Percentiles rank a stretch among this genome's conserved stretches.
These are phyloP conservation scores for Heliangelus exortis DNA, from an alignment of 2,797 vertebrate species.

Conservation along the genomic window DNA sequence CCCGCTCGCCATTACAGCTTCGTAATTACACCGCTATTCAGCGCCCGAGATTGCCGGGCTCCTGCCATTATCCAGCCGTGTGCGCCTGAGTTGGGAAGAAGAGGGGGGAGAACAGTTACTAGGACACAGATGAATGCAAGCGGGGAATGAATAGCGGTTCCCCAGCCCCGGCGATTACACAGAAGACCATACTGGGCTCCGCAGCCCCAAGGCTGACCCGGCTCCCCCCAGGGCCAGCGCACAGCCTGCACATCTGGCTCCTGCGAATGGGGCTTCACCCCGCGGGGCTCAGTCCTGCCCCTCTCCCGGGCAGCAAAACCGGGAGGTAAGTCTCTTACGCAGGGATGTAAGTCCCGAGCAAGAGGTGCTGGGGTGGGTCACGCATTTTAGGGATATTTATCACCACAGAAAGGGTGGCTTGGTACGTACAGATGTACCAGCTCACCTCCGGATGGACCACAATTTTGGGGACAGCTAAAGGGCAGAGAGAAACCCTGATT, in stretches of 20 bases:
- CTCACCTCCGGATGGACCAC: not conserved
- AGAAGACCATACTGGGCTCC: conserved; percentile 2
- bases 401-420: not conserved
- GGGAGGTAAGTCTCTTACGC: too few species aligned
- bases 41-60: conserved; percentile 40
- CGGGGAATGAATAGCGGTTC: conserved; percentile 49
- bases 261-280: not conserved
- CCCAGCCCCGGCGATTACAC: conserved; percentile 55
- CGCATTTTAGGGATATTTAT: not conserved
- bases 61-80: conserved; percentile 55
- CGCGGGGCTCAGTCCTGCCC: not conserved
- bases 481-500: not conserved
- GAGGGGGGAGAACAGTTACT: conserved; percentile 37
- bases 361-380: not conserved
- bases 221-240: fast-evolving
- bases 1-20: conserved; percentile 52
- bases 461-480: not conserved
- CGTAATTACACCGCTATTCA: conserved; percentile 68
- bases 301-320: not conserved
- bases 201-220: not conserved
- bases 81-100: not conserved
- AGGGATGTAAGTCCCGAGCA: not conserved
- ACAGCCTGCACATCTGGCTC: not conserved
- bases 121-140: conserved; percentile 59
- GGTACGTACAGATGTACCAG: not conserved